Evolutionary conservation across 2,797 vertebrate species (phyloP), one percentile per base, ranked within the genome.

Genomic region (Myotis vivesi): DNA sequence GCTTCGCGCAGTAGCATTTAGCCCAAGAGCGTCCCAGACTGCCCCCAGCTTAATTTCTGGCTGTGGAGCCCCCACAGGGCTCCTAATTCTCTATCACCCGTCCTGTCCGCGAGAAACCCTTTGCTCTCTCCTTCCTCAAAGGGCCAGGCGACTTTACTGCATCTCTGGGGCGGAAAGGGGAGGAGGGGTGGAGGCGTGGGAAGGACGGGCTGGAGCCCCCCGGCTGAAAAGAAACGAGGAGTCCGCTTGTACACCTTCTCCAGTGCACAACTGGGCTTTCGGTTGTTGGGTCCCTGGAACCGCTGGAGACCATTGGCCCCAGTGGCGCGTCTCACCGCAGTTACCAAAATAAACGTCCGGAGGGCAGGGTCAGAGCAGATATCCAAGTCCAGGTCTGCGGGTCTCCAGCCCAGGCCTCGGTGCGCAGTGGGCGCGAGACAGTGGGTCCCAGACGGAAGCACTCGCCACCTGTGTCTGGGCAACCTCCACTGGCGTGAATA

Each of bases 131-230:
- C 30, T 64, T 36, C 25, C 8, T 10, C 23, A 25, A 38, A 8
- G 0, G 28, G 5, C n/a, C 1, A 0, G 19, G 19, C 3, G 16
- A 57, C 16, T 30, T 44, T 17, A 30, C 30, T 3, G 0, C 4
- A 3, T 4, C 22, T 46, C 38, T 3, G 7, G 17, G 1, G 7
- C 3, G 2, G 8, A 66, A 33, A 20, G 16, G 30, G 2, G 25
- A 8, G 19, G 41, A 6, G 59, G 6, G 0, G 55, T 9, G 59
- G 28, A 2, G 28, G 13, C 25, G 5, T 13, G 30, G 3, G 5
- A 4, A 59, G 55, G 55, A 13, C 28, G 5, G 28, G 59, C 28
- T 5, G 8, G 8, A n/a, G 46, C 2, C 7, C 46, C 15, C 28
- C 2, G 0, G 19, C 83, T 59, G 66, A 51, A 64, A 76, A 88